Conservation (phyloP, 2,113 vertebrate genomes). For the Pseudois nayaur region DNA sequence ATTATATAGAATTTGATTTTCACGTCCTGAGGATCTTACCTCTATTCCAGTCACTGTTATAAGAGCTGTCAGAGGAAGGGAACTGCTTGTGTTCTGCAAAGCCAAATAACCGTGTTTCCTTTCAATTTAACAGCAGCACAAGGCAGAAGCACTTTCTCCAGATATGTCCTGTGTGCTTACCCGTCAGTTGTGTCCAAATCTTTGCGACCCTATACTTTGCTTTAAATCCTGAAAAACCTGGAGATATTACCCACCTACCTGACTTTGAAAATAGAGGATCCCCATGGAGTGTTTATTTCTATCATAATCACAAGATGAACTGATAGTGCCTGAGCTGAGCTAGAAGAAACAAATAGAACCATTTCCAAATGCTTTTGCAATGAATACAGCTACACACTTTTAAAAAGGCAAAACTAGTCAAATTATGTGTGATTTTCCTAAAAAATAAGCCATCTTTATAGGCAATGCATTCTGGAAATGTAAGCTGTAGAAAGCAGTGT, state of each 20-base stretch:
- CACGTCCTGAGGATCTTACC: neutral
- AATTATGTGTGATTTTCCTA: constrained; percentile 14
- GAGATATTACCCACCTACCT: neutral
- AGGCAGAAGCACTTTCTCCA: neutral
- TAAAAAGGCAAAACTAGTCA: constrained; percentile 13
- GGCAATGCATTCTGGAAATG: neutral
- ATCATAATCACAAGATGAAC: constrained; percentile 5
- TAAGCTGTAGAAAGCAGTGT: neutral
- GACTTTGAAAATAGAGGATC: neutral
- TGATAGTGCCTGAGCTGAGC: neutral
- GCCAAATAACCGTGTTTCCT: neutral
- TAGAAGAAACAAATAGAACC: neutral
- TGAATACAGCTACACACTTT: neutral
- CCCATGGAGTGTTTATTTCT: neutral
- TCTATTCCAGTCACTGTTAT: neutral
- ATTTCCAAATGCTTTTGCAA: neutral
- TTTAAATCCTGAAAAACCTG: neutral
- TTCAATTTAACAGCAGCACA: neutral
- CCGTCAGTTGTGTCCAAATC: neutral
- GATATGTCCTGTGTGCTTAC: neutral
- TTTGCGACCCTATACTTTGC: neutral
- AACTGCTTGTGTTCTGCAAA: neutral
- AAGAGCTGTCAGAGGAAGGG: neutral
- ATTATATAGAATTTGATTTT: constrained; percentile 42
- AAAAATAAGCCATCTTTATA: neutral